Evolutionary conservation across 2,113 vertebrate genomes (phyloP).

Genomic region (Hemicordylus capensis): DNA sequence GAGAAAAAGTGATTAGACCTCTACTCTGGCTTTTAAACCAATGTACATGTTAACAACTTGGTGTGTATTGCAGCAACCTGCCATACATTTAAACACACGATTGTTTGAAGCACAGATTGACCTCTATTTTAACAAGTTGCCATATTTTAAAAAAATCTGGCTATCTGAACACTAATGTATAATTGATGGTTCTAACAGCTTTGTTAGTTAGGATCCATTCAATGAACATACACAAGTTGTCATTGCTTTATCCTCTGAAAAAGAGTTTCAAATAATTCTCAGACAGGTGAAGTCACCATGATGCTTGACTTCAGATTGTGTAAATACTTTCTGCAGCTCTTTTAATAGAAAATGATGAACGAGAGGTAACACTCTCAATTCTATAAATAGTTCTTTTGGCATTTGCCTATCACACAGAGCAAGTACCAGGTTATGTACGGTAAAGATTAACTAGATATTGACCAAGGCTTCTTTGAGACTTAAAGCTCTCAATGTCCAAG

Average conservation of each 20-base stretch:
- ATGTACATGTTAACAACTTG: background rate
- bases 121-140: background rate
- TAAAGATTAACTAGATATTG: conserved; percentile 72
- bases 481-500: conserved; percentile 6
- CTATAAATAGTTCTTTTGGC: conserved; percentile 63
- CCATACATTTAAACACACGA: background rate
- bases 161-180: conserved; percentile 5
- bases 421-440: conserved; percentile 32
- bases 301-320: conserved; percentile 31
- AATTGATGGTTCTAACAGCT: background rate
- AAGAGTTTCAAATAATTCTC: conserved; percentile 45
- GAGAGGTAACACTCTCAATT: conserved; percentile 40
- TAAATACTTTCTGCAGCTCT: conserved; percentile 41
- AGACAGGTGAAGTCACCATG: conserved; percentile 53
- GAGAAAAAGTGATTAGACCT: too few relatives aligned
- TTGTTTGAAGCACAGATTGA: background rate
- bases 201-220: conserved; percentile 44
- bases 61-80: background rate
- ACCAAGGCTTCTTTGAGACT: conserved; percentile 47
- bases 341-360: conserved; percentile 37
- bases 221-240: conserved; percentile 38
- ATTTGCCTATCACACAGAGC: conserved; percentile 53
- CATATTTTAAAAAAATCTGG: background rate
- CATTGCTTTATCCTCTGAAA: conserved; percentile 54
- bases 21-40: background rate